Conservation (phyloP, 1,140 invertebrate genomes). For the Rhagoletis zephyria region DNA sequence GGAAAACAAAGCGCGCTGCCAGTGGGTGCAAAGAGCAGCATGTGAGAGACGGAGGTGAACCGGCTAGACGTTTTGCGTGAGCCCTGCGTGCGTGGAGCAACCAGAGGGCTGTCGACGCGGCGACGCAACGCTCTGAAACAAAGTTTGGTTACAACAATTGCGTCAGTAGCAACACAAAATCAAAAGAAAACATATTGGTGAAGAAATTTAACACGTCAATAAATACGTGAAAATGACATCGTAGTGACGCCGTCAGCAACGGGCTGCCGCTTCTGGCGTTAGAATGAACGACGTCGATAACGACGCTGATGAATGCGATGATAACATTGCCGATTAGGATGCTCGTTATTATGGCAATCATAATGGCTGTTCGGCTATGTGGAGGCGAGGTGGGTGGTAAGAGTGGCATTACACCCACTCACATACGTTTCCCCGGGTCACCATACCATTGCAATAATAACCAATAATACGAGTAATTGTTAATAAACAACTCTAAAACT, state of each 20-base stretch:
- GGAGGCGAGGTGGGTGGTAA: not conserved
- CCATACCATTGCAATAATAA: no score
- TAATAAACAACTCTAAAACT: no score
- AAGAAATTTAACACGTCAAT: not conserved
- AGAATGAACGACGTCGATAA: not conserved
- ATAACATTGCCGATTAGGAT: not conserved
- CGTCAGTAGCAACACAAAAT: not conserved
- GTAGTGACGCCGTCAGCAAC: not conserved
- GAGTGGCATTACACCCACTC: not conserved
- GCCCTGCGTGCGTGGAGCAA: not conserved
- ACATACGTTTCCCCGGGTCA: no score
- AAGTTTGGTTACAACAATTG: slow-evolving; percentile 11
- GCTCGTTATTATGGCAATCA: no score
- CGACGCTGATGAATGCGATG: not conserved
- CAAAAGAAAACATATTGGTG: not conserved
- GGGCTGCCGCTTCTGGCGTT: not conserved
- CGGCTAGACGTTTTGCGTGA: not conserved
- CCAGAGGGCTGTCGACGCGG: not conserved
- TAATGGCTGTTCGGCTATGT: no score
- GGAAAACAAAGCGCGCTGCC: not conserved
- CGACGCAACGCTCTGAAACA: not conserved
- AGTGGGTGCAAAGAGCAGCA: not conserved
- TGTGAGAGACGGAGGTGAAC: not conserved
- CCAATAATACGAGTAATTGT: no score
- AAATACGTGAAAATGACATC: not conserved